Percentiles rank a stretch among this genome's conserved stretches.
Evolutionary conservation across 1,140 invertebrate genomes (phyloP).

Genomic region (Apis dorsata): DNA sequence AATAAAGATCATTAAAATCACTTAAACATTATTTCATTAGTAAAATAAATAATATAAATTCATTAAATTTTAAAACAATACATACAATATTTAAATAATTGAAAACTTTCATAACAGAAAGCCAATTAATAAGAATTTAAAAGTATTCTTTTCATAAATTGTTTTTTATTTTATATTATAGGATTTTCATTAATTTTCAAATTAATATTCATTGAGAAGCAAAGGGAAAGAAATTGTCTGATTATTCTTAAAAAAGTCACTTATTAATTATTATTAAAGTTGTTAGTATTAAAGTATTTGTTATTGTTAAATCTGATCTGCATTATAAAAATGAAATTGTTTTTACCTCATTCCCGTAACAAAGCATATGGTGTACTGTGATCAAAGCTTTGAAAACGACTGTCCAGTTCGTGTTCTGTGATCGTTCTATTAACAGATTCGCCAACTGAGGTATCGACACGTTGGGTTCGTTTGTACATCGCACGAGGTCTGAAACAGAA

Average conservation of each 20-base stretch:
- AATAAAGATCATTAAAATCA: background rate
- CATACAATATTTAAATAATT: background rate
- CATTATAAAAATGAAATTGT: constrained; percentile 4
- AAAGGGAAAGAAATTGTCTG: background rate
- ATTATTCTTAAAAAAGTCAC: background rate
- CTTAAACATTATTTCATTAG: background rate
- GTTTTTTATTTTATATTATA: background rate
- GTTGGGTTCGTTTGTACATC: constrained; percentile 99
- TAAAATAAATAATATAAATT: background rate
- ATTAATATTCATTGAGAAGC: background rate
- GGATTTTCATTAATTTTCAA: background rate
- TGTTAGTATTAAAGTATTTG: background rate
- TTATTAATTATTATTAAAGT: background rate
- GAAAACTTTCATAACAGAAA: background rate
- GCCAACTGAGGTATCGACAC: constrained; percentile 99
- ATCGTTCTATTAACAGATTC: constrained; percentile 98
- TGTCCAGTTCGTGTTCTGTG: constrained; percentile 98
- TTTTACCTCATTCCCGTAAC: constrained; percentile 99
- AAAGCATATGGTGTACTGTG: constrained; percentile 99
- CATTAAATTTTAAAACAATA: background rate
- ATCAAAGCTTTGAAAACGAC: constrained; percentile 99
- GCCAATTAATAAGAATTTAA: background rate
- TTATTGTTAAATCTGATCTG: constrained; percentile 18
- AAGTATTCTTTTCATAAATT: no score
- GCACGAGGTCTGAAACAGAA: constrained; percentile 94